Conservation (phyloP, 1,140 invertebrate genomes). For the Hyles euphorbiae region DNA sequence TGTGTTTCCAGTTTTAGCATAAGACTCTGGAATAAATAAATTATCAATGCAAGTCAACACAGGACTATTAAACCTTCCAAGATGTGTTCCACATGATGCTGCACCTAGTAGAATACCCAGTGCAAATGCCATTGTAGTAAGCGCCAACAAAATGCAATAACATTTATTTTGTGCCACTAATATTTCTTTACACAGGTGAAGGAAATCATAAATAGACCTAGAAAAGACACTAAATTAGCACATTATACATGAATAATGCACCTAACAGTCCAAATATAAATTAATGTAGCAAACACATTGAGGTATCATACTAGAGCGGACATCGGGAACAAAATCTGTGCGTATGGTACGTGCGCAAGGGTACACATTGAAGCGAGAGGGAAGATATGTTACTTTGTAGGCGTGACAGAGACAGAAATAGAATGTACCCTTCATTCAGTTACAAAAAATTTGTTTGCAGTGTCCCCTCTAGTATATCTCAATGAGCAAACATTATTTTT, state of each 20-base stretch:
- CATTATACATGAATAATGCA: not conserved
- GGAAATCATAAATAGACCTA: conserved; percentile 48
- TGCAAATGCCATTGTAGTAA: conserved; percentile 32
- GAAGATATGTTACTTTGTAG: no score
- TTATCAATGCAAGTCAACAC: conserved; percentile 56
- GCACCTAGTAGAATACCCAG: conserved; percentile 52
- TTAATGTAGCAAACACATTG: no score
- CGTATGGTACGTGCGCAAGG: no score
- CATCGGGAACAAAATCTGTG: no score
- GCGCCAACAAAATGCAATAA: conserved; percentile 27
- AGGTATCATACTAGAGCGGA: no score
- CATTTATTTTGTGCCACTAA: conserved; percentile 39
- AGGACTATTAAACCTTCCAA: conserved; percentile 53
- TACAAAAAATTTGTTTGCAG: no score
- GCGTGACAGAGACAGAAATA: no score
- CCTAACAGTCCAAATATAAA: no score
- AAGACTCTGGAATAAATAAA: conserved; percentile 40
- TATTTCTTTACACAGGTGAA: conserved; percentile 40
- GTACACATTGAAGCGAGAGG: no score
- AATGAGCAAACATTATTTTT: no score
- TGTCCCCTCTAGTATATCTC: no score
- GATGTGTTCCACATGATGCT: conserved; percentile 46
- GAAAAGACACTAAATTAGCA: conserved; percentile 23
- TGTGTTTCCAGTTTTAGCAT: conserved; percentile 23
- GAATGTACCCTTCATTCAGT: no score